phyloP scores from a whole-genome alignment of 92 coral and sea anemone species.

The Palythoa grandis region DNA sequence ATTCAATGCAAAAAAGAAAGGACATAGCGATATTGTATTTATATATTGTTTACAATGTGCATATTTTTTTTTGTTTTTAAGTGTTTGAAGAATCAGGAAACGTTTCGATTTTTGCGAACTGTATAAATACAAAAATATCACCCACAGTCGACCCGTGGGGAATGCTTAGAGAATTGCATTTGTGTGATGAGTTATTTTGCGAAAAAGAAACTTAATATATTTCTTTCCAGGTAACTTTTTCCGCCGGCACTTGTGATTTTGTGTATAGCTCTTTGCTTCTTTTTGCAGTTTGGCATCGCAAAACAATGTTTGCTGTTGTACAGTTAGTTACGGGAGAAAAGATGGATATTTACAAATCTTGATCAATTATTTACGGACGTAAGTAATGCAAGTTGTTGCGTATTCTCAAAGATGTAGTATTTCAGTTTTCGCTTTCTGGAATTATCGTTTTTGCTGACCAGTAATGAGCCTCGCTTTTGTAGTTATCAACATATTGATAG shows the following conservation, averaged over 20 bases:
- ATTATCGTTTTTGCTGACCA: no score
- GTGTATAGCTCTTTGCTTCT: background rate
- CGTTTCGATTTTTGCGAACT: no score
- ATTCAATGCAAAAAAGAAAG: conserved; percentile 5
- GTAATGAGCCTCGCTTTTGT: no score
- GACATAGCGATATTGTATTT: background rate
- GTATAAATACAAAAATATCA: no score
- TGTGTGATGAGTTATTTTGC: background rate
- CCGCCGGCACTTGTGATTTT: background rate
- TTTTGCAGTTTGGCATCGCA: background rate
- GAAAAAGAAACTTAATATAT: background rate
- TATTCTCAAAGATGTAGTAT: no score
- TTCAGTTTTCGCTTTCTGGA: no score
- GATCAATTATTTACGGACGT: background rate
- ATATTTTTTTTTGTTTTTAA: background rate
- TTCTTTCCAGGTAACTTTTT: background rate
- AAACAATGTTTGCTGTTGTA: background rate
- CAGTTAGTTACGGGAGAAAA: background rate
- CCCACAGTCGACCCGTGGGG: no score
- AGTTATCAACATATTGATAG: no score
- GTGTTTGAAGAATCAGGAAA: background rate
- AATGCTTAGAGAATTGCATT: no score
- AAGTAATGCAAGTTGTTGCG: no score
- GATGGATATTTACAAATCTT: background rate
- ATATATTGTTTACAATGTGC: background rate